phyloP scores from a whole-genome alignment of 1,140 invertebrate species.

The Aricia agestis region DNA sequence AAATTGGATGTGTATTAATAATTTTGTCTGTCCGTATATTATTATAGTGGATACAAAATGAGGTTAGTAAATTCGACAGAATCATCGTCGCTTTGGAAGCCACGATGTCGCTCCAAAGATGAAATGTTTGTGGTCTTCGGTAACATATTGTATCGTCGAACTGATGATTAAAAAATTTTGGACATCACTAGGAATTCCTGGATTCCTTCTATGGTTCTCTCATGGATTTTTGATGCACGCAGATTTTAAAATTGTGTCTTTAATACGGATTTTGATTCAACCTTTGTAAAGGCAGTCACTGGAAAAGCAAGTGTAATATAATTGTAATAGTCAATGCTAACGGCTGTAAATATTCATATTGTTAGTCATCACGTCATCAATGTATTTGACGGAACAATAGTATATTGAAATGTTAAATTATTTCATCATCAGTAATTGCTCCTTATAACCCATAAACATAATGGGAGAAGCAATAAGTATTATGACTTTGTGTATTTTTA shows the following conservation, averaged over 20 bases:
- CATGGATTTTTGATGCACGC: background rate
- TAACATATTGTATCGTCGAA: background rate
- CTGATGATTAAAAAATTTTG: slow-evolving; percentile 5
- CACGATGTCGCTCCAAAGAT: slow-evolving; percentile 7
- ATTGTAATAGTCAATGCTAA: no score
- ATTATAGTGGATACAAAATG: slow-evolving; percentile 9
- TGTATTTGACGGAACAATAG: background rate
- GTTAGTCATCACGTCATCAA: no score
- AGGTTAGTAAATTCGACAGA: slow-evolving; percentile 14
- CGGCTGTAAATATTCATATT: no score
- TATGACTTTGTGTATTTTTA: background rate
- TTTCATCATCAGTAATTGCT: background rate
- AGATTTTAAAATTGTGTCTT: no score
- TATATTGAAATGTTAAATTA: background rate
- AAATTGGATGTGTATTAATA: background rate
- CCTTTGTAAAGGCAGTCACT: no score
- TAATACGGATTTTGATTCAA: no score
- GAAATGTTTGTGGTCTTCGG: background rate
- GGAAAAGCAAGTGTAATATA: no score
- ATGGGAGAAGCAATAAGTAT: background rate
- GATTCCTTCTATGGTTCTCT: background rate
- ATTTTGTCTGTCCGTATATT: slow-evolving; percentile 6
- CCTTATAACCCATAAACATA: background rate
- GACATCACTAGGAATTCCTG: background rate
- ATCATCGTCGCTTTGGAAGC: background rate